phyloP scores from a whole-genome alignment of 2,888 invertebrate species.

The Hirtodrosophila histrioides region DNA sequence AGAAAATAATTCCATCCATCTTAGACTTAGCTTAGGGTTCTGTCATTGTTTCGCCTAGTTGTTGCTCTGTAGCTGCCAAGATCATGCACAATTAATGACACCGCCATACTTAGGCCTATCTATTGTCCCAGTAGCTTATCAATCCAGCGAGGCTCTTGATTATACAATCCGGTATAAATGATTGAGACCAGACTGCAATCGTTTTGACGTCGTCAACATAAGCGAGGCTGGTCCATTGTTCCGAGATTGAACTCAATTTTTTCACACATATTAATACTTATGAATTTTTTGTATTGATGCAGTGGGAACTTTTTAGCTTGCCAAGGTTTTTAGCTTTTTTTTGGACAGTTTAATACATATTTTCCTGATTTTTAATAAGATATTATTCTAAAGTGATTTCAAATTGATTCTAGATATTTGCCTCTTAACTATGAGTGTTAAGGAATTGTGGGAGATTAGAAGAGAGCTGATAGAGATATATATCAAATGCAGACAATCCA shows the following conservation, averaged over 20 bases:
- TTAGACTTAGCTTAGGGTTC: slow-evolving; percentile 40
- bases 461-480: no score
- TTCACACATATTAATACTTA: slow-evolving; percentile 18
- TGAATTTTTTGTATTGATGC: slow-evolving; percentile 11
- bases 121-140: slow-evolving; percentile 48
- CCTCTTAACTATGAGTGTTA: no score
- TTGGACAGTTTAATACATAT: not conserved
- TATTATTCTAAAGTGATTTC: no score
- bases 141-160: slow-evolving; percentile 26
- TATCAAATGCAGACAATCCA: no score
- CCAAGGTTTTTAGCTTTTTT: not conserved
- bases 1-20: slow-evolving; percentile 20
- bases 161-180: slow-evolving; percentile 59
- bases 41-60: slow-evolving; percentile 7
- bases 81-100: slow-evolving; percentile 50
- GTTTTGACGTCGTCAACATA: slow-evolving; percentile 13
- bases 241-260: slow-evolving; percentile 46
- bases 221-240: slow-evolving; percentile 52
- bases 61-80: slow-evolving; percentile 47
- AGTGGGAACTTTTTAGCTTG: slow-evolving; percentile 1
- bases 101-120: slow-evolving; percentile 5
- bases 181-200: slow-evolving; percentile 62
- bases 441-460: no score
- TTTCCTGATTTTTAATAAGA: no score
- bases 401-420: no score